phyloP scores from a whole-genome alignment of 2,797 vertebrate species.

The Sparidentex hasta region DNA sequence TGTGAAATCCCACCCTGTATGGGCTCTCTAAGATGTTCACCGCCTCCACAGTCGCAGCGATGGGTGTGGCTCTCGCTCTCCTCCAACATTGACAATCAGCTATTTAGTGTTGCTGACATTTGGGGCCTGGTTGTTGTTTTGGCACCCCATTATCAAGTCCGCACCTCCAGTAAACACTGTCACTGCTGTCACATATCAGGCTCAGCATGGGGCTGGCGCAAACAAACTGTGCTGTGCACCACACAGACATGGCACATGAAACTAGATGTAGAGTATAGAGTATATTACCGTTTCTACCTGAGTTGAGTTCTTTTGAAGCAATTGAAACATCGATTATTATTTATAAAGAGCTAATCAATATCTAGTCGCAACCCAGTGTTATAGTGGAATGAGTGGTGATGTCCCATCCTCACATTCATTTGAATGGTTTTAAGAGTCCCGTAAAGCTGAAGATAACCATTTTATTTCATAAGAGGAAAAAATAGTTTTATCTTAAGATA shows the following conservation, averaged over 20 bases:
- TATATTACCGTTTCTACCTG: too few relatives aligned
- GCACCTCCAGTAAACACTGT: slow-evolving; percentile 9
- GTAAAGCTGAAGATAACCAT: not conserved
- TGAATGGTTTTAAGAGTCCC: not conserved
- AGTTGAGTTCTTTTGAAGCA: not conserved
- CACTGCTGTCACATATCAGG: slow-evolving; percentile 30
- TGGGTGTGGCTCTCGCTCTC: slow-evolving; percentile 39
- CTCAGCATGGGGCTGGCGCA: not conserved
- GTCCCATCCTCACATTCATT: not conserved
- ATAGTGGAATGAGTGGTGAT: not conserved
- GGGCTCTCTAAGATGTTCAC: slow-evolving; percentile 52
- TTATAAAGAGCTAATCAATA: not conserved
- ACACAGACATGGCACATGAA: not conserved
- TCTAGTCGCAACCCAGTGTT: not conserved
- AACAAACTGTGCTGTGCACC: not conserved
- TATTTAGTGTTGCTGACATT: slow-evolving; percentile 47
- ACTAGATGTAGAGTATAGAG: too few relatives aligned
- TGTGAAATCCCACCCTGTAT: slow-evolving; percentile 65
- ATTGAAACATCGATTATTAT: not conserved
- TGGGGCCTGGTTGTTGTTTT: slow-evolving; percentile 44
- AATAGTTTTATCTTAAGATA: too few relatives aligned
- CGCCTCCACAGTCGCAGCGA: slow-evolving; percentile 39
- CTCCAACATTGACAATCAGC: slow-evolving; percentile 34
- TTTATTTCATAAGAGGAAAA: not conserved
- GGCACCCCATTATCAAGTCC: slow-evolving; percentile 52